Evolutionary conservation across 2,797 vertebrate species (phyloP), one percentile per base, ranked within the genome.

Genomic region (Aplochiton taeniatus): DNA sequence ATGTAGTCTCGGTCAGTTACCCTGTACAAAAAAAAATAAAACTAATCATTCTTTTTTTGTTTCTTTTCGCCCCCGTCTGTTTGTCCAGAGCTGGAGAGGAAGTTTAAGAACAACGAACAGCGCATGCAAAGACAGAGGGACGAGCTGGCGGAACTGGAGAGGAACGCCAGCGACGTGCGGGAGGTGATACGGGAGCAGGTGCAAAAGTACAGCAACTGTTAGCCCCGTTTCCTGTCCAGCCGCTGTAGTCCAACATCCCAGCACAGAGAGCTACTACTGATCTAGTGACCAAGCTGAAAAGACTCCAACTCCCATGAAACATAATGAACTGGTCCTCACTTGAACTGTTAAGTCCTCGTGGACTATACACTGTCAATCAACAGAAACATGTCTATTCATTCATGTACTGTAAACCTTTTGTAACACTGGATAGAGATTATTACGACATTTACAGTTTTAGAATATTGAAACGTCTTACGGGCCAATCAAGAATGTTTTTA

Each of bases 41-140:
- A n/a, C n/a, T n/a, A n/a, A 41, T 13, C 41, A 2, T 41, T 42
- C 0, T 43, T 10, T 55, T 54, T 20, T 17, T 46, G 9, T 42
- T 43, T 57, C 31, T 42, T 63, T 61, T 73, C 20, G 58, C 20
- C 9, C 0, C 9, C 65, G 14, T 55, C 8, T 70, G 18, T 55
- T 16, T 20, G 58, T 71, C 13, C 78, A 95, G 94, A 87, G 53
- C 82, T 96, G 74, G 94, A 96, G 82, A 84, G 76, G 55, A 91
- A 76, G 74, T 92, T 96, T 47, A 87, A 70, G 63, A 88, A 19
- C 53, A 96, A 96, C 0, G 91, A 94, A 77, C 72, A 75, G 77
- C 76, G 14, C 9, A 91, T 96, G 91, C 80, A 86, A 7, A 66
- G 70, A 7, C 95, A 95, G 85, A 91, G 72, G 0, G 57, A 51